Conservation (phyloP, 2,797 vertebrate species). For the Gobionotothen gibberifrons region DNA sequence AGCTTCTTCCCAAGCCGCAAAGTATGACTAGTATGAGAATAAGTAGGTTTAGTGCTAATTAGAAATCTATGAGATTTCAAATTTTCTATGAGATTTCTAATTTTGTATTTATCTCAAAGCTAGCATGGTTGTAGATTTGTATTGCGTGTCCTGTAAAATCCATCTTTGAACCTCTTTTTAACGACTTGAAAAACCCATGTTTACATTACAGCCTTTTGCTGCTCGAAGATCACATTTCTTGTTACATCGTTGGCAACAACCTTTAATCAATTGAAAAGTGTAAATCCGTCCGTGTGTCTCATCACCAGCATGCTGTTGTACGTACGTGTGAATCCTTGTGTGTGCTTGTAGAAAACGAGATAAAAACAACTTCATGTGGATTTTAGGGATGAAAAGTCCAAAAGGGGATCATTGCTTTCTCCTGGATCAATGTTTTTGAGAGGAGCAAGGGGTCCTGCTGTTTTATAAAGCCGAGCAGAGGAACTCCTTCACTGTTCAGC, state of each 20-base stretch:
- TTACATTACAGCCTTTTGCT: too few species aligned
- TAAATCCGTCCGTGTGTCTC: not conserved
- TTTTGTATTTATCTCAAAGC: not conserved
- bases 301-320: not conserved
- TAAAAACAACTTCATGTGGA: slow-evolving; percentile 2
- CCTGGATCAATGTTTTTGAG: slow-evolving; percentile 11
- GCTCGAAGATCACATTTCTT: too few species aligned
- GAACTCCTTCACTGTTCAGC: slow-evolving; percentile 50
- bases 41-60: not conserved
- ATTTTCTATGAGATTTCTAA: not conserved
- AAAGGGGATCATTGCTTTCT: slow-evolving; percentile 8
- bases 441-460: slow-evolving; percentile 12
- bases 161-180: too few species aligned
- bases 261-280: not conserved
- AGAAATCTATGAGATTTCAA: not conserved
- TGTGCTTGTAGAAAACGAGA: not conserved
- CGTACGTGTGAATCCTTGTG: not conserved
- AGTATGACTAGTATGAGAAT: too few species aligned
- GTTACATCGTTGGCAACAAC: not conserved
- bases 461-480: slow-evolving; percentile 33
- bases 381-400: slow-evolving; percentile 11
- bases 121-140: not conserved
- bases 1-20: too few species aligned
- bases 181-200: too few species aligned
- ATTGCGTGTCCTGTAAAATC: not conserved